Conservation (phyloP, 2,888 invertebrate species). For the Bruchidius siliquastri region DNA sequence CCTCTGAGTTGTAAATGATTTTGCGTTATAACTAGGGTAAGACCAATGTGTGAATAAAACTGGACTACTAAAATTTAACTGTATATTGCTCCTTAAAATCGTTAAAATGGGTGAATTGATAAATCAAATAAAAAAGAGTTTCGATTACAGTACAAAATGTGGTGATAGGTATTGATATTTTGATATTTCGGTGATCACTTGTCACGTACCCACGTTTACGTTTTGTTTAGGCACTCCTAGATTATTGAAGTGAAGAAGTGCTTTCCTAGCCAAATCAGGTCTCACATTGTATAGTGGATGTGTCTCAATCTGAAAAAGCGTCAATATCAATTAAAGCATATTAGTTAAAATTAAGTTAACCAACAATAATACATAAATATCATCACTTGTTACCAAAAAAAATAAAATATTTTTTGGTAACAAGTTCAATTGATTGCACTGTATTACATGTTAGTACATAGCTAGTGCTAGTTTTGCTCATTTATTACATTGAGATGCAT, state of each 20-base stretch:
- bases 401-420: too few relatives aligned
- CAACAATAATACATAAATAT: too few relatives aligned
- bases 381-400: too few relatives aligned
- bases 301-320: constrained; percentile 58
- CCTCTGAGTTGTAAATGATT: neutral
- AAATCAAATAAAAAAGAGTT: neutral
- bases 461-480: too few relatives aligned
- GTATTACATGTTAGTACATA: too few relatives aligned
- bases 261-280: constrained; percentile 57
- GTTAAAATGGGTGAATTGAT: neutral
- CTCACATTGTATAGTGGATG: constrained; percentile 83
- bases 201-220: constrained; percentile 13
- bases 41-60: neutral
- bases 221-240: constrained; percentile 16
- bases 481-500: too few relatives aligned
- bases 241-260: constrained; percentile 48
- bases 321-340: constrained; percentile 12
- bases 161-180: neutral
- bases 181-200: neutral
- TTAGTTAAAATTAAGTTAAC: too few relatives aligned
- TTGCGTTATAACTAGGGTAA: neutral
- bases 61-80: neutral
- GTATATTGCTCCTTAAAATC: neutral
- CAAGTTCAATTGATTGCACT: too few relatives aligned
- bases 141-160: neutral